Base-by-base conservation (phyloP, 1,140 invertebrate genomes). In the Drosophila yakuba region DNA sequence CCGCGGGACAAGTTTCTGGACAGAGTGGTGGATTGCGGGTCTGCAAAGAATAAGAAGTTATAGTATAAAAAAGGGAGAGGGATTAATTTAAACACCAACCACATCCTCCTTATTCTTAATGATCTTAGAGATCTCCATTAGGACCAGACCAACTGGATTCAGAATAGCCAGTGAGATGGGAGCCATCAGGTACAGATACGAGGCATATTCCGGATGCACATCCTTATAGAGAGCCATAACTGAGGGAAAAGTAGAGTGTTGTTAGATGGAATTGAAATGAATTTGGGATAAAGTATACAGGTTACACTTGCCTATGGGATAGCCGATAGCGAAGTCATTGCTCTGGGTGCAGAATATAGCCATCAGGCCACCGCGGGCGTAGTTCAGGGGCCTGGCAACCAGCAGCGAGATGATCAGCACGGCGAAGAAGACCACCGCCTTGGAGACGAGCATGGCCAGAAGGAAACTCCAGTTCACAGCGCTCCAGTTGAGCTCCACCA, bases 241-340 rank as follows among this genome's bases (percentile, higher is more conserved):
- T 97, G 86, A 64, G 95, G 55, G 11, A 43, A 25, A 59, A 5
- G 0, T 48, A 43, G 73, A 3, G 4, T 8, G 3, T 43, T 8
- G 7, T 17, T 15, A 7, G 15, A 4, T 17, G 15, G 8, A 38
- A 38, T 38, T 38, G 1, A 38, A 14, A 14, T 12, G 12, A 4
- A 12, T 38, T 14, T 38, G 3, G 12, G 8, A 38, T 38, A 10
- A 12, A 14, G 10, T 5, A 14, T 39, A 2, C 12, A 32, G 32
- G 7, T 10, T 32, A 1, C 8, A 58, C 95, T 96, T 94, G 98
- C 97, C 95, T 86, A 99, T 98, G 4, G 98, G 98, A 93, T 97
- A 98, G 64, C 98, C 98, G 78, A 99, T 95, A 50, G 98, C 98
- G 94, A 99, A 99, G 93, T 99, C 98, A 95, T 99, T 99, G 91